Base-by-base conservation (phyloP, 2,113 vertebrate species). In the Pionites leucogaster region DNA sequence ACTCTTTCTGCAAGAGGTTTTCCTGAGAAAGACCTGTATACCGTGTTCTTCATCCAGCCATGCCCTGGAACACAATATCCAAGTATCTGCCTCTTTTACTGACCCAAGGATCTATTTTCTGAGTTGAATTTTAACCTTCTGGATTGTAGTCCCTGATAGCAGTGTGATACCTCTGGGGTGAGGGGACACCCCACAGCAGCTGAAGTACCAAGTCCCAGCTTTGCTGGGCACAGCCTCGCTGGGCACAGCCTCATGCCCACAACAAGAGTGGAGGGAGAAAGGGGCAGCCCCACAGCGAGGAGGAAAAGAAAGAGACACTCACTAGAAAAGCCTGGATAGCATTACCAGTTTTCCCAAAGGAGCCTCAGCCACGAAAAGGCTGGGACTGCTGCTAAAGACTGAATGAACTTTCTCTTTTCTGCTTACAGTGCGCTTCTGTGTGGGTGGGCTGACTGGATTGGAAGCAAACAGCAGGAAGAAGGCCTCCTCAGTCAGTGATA, bases 391-490 rank as follows among this genome's bases (percentile, higher is more conserved):
- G 68, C 68, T 81, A 11, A 37, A 83, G 46, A 13, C 63, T 88
- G 85, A 83, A 78, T 71, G 75, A 90, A 88, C 88, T 83, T 90
- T 65, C 71, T 78, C 68, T 69, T 52, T 65, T 86, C 64, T 57
- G 64, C 64, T 88, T 64, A 24, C 42, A 50, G 63, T n/a, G 62
- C 50, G 44, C 64, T 80, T 90, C 35, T 64, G 55, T 49, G 86
- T 96, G 88, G 79, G 90, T 77, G 90, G 64, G 55, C 64, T 94
- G 86, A 57, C 68, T 86, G 88, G 39, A 63, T 91, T 68, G 83
- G 62, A 92, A 65, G 52, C 29, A 84, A 94, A 92, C 62, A 95
- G 74, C 83, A 96, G 29, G 77, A 89, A 82, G 64, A 78, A 53
- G 49, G 75, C 77, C 90, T 93, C 84, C 62, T 57, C 69, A 57